Conservation (phyloP, 2,797 vertebrate species). For the Decapterus maruadsi region DNA sequence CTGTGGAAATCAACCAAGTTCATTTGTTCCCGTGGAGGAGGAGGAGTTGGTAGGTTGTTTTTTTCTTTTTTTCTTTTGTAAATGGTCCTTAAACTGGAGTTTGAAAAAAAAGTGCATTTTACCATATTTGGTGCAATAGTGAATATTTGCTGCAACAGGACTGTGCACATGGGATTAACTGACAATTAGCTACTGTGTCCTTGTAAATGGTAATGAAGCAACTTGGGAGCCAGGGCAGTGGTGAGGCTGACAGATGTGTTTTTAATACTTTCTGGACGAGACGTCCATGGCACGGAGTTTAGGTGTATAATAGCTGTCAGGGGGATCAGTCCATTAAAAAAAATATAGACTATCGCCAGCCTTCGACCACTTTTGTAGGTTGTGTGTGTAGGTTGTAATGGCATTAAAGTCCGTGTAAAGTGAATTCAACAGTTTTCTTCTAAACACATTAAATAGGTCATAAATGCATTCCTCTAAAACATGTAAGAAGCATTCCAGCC, state of each 20-base stretch:
- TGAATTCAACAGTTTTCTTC: too few species aligned
- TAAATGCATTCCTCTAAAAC: too few species aligned
- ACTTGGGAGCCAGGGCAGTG: not conserved
- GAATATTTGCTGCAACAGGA: constrained; percentile 22
- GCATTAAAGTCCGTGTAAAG: too few species aligned
- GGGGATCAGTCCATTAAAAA: not conserved
- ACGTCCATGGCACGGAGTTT: not conserved
- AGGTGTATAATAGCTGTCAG: not conserved
- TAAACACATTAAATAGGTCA: too few species aligned
- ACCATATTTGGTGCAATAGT: not conserved
- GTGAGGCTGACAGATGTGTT: not conserved
- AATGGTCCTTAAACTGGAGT: not conserved
- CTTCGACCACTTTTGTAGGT: constrained; percentile 36
- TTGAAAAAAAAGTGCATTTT: not conserved
- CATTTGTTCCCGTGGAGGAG: not conserved
- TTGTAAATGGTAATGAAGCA: constrained; percentile 10
- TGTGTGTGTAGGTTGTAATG: constrained; percentile 36
- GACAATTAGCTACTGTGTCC: not conserved
- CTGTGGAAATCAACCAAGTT: not conserved
- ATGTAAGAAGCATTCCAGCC: too few species aligned
- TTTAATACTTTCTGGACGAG: constrained; percentile 1
- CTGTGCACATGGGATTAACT: constrained; percentile 1
- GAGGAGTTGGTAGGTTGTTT: not conserved
- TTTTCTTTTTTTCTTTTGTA: not conserved
- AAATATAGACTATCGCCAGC: constrained; percentile 9